Conservation (phyloP, 1,140 invertebrate species). For the Hirudo medicinalis region DNA sequence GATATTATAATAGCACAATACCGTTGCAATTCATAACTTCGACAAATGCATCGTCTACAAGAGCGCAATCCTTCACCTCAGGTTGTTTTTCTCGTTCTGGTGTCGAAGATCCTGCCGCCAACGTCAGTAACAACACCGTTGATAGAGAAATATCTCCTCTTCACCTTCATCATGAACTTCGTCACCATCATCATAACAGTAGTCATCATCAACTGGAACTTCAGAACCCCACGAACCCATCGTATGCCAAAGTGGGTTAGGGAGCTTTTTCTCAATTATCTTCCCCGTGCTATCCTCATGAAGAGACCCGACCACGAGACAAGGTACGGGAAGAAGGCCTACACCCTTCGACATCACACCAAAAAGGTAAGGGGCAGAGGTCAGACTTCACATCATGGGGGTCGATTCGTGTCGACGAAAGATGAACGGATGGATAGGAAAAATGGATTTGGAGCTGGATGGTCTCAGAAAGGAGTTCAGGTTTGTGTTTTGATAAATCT, state of each 20-base stretch:
- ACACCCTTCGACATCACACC: constrained; percentile 9
- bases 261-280: constrained; percentile 10
- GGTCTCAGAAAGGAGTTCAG: too few species aligned
- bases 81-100: constrained; percentile 92
- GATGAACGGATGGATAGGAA: too few species aligned
- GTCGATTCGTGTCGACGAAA: too few species aligned
- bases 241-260: constrained; percentile 42
- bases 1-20: neutral
- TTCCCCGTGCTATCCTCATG: constrained; percentile 14
- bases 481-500: too few species aligned
- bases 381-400: neutral
- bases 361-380: too few species aligned
- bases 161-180: constrained; percentile 99
- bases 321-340: constrained; percentile 8
- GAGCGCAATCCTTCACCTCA: neutral
- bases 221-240: constrained; percentile 73
- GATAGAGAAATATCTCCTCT: constrained; percentile 93
- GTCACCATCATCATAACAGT: constrained; percentile 96
- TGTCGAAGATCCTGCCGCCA: constrained; percentile 95
- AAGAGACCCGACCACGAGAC: constrained; percentile 12
- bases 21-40: too few species aligned
- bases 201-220: constrained; percentile 98
- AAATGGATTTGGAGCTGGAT: too few species aligned
- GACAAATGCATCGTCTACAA: too few species aligned
- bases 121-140: constrained; percentile 50